Evolutionary conservation across 2,113 vertebrate genomes (phyloP), one percentile per base, ranked within the genome.

Genomic region (Mellivora capensis): DNA sequence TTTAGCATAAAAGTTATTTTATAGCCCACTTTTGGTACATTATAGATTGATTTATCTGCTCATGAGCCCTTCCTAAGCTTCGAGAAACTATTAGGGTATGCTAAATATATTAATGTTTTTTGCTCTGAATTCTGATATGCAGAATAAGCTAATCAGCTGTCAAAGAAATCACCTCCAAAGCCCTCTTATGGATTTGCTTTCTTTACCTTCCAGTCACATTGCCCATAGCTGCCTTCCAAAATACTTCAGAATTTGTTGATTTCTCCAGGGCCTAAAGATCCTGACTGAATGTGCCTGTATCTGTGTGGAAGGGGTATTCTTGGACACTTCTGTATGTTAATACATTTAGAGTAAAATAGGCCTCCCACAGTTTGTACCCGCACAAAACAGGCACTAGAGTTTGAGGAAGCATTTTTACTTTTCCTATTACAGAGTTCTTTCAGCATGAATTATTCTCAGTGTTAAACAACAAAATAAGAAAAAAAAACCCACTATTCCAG

Each of bases 391-490:
- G 6, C 47, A 69, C 9, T 49, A 54, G 7, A 25, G 11, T 76
- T 96, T 96, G 64, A 79, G 34, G 17, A 79, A 90, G 39, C 2
- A 44, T 57, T 81, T 29, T n/a, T 62, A 25, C 83, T 72, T 54
- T 90, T 95, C 49, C 20, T 77, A 4, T 86, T 59, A 67, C 0
- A 3, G 31, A 95, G 39, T 52, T 96, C 27, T 89, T 89, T 47
- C 44, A 4, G 79, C 47, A 84, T 62, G 27, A 62, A 37, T 83
- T 59, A 59, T 0, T 72, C 9, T 39, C 39, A 76, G 4, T 90
- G 52, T 67, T 89, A 94, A 96, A 90, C 94, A 76, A 85, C 39
- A 88, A 59, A 57, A 94, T 93, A 84, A 84, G 90, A 29, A 2
- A n/a, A 29, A 21, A n/a, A n/a, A n/a, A n/a, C n/a, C n/a, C n/a